These are phyloP conservation scores for Paramormyrops kingsleyae DNA, from an alignment of 2,113 vertebrate species.

Conservation along the genomic window DNA sequence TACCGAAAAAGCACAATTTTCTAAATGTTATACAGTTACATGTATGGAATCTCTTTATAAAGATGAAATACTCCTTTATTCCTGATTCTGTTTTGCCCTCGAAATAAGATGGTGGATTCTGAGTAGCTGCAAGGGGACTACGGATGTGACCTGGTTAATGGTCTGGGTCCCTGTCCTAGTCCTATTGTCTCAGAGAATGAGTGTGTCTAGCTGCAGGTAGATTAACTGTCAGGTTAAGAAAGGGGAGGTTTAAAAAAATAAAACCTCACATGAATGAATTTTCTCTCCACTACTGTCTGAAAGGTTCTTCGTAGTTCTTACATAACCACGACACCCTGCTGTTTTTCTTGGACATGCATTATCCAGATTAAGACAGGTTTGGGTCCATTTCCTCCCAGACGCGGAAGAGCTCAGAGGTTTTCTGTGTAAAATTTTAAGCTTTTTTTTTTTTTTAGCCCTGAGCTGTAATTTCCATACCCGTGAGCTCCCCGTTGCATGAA, in stretches of 20 bases:
- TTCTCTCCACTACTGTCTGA: neutral
- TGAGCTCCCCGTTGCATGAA: neutral
- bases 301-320: neutral
- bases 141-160: neutral
- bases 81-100: neutral
- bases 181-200: neutral
- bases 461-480: neutral
- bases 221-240: neutral
- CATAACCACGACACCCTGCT: neutral
- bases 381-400: neutral
- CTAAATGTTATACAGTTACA: neutral
- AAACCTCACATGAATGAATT: neutral
- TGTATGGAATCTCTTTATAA: neutral
- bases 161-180: neutral
- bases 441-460: neutral
- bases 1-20: neutral
- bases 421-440: neutral
- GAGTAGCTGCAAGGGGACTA: neutral
- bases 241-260: neutral
- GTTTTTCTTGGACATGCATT: neutral
- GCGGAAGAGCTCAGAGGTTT: neutral
- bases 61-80: neutral
- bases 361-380: neutral
- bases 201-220: neutral
- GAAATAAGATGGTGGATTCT: neutral